Percentiles rank a stretch among this genome's conserved stretches.
Conservation (phyloP, 2,888 invertebrate species). For the Nemoura dubitans region DNA sequence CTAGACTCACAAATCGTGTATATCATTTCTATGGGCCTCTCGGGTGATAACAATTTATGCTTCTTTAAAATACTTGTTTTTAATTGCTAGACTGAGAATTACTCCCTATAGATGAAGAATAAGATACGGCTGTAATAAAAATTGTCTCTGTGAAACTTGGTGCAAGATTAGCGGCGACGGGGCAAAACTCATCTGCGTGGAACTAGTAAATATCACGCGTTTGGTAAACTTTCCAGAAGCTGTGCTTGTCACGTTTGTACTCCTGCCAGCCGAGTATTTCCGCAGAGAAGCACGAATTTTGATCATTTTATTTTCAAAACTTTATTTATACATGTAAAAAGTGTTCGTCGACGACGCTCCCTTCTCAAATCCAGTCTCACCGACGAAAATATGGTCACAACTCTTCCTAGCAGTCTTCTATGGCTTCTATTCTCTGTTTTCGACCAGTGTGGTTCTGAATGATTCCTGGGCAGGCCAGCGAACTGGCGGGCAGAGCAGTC, state of each 20-base stretch:
- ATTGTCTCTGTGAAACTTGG: slow-evolving; percentile 50
- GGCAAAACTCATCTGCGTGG: slow-evolving; percentile 27
- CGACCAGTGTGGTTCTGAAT: background rate
- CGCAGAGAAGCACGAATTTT: slow-evolving; percentile 19
- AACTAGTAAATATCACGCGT: slow-evolving; percentile 34
- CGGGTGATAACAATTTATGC: slow-evolving; percentile 58
- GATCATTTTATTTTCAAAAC: slow-evolving; percentile 37
- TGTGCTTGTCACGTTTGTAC: slow-evolving; percentile 26
- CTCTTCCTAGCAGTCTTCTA: slow-evolving; percentile 14
- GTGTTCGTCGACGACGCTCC: background rate
- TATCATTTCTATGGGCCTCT: slow-evolving; percentile 47
- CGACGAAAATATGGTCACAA: slow-evolving; percentile 42
- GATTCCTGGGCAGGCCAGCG: background rate
- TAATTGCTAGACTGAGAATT: slow-evolving; percentile 61
- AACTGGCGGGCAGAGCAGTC: background rate
- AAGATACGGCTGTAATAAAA: slow-evolving; percentile 58
- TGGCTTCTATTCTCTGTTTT: background rate
- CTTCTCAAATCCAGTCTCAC: background rate
- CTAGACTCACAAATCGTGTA: slow-evolving; percentile 32
- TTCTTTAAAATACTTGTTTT: slow-evolving; percentile 59
- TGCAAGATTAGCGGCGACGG: slow-evolving; percentile 31
- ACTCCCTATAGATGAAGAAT: slow-evolving; percentile 55
- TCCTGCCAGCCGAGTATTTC: background rate
- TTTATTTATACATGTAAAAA: slow-evolving; percentile 22
- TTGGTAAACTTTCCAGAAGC: background rate